Conservation (phyloP, 2,888 invertebrate species). For the Margaritifera margaritifera region DNA sequence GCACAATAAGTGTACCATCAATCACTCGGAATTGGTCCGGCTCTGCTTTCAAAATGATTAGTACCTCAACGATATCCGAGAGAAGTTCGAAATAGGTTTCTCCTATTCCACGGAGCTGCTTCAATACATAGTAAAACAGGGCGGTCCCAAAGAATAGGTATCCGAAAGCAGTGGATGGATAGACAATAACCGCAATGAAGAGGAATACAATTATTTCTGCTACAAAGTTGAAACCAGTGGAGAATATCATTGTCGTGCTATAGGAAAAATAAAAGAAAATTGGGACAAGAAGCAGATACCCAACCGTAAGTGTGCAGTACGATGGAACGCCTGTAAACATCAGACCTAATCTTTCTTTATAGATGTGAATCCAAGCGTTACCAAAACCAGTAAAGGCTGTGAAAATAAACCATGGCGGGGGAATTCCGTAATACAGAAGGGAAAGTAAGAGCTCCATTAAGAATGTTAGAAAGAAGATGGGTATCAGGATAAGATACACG, state of each 20-base stretch:
- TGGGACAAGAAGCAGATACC: background rate
- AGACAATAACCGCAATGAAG: conserved; percentile 23
- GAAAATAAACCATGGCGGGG: conserved; percentile 3
- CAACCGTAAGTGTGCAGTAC: background rate
- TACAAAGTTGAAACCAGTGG: conserved; percentile 20
- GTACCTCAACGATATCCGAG: conserved; percentile 18
- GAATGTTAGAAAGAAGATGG: conserved; percentile 11
- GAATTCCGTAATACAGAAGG: conserved; percentile 16
- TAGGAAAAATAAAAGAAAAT: background rate
- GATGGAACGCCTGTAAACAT: no score
- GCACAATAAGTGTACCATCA: conserved; percentile 13
- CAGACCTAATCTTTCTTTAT: no score
- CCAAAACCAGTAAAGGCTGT: background rate
- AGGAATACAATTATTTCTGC: conserved; percentile 16
- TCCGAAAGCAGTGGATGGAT: conserved; percentile 23
- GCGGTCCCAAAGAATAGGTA: conserved; percentile 23
- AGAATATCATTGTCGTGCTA: conserved; percentile 8
- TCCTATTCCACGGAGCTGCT: conserved; percentile 11
- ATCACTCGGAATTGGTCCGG: background rate
- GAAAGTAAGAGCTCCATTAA: conserved; percentile 4
- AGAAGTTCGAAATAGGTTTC: conserved; percentile 19
- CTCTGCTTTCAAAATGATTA: conserved; percentile 3
- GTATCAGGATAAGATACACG: background rate
- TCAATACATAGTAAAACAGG: conserved; percentile 19
- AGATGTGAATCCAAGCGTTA: no score